Base-by-base conservation (phyloP, 1,140 invertebrate genomes). In the Drosophila mayri region DNA sequence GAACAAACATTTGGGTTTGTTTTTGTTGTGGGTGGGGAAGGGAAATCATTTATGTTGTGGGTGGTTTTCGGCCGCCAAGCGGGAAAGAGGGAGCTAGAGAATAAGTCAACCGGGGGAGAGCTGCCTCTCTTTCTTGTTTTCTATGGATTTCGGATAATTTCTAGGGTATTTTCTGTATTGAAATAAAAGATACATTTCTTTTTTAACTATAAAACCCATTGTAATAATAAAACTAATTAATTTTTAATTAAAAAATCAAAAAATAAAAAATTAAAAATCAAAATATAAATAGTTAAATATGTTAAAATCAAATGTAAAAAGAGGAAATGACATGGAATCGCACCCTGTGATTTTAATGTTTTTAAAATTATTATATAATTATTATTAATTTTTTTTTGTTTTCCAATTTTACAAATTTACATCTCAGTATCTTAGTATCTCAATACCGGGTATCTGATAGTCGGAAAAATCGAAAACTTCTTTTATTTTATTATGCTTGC, bases 1-100 rank as follows among this genome's bases (percentile, higher is more conserved):
- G 43, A 40, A 38, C 78, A 66, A 84, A 76, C 79, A 67, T 70
- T 84, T 70, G 52, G 55, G 52, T 67, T 71, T 65, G 55, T 40
- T 52, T 74, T 76, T 67, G 61, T 68, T 67, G 79, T 75, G 79
- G 59, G 52, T 73, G 79, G 50, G 41, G 8, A 25, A 18, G 46
- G 46, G 47, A 41, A 38, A 50, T n/a, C 62, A 30, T 67, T 70
- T 70, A 70, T 67, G 62, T 70, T 70, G 59, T 75, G 72, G 72
- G 72, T 75, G 72, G 72, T 73, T 63, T 61, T 41, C 28, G 43
- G n/a, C 28, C 35, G 30, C 10, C 28, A 68, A 35, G 41, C 25
- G 16, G 37, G 2, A 22, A 9, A 32, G 10, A 63, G 35, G 6
- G 20, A 58, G 30, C 11, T 28, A 28, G 37, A 32, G 35, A 43